Evolutionary conservation across 2,797 vertebrate species (phyloP), one percentile per base, ranked within the genome.

Genomic region (Mus caroli): DNA sequence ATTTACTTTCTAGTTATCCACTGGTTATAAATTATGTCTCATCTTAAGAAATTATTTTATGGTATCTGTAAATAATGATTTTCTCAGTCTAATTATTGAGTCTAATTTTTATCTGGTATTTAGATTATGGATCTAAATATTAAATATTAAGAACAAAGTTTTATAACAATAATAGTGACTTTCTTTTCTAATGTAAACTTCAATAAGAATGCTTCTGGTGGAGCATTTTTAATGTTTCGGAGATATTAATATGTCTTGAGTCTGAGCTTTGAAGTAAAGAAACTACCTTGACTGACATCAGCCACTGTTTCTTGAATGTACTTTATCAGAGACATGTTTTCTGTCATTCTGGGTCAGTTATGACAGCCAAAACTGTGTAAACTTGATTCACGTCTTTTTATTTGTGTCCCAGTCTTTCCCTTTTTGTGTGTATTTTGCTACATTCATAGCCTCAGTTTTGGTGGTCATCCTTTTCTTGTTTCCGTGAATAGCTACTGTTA

Each of bases 61-160:
- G 2, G 0, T 94, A 11, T 54, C 54, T 75, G 17, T 88, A 82
- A 95, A 20, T 91, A 75, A 67, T 37, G 6, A 46, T 78, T 78
- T 93, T 82, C 54, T 31, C 58, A 28, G 37, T 73, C 28, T 84
- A 62, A 31, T 64, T 19, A 54, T 83, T 62, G 13, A 6, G 76
- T 76, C 14, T 94, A 58, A 88, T 52, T 94, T 91, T 88, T 94
- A 73, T 94, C 79, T 95, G 67, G 3, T 77, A 24, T 78, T 82
- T 85, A 69, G 2, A 77, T 28, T 34, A 92, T 60, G 96, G 26
- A 67, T 88, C 37, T 62, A 62, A 88, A 82, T 82, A 14, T 62
- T 71, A 91, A 96, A 69, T 91, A 50, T 50, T 50, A 58, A 64
- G 50, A 22, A 73, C 28, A 73, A 92, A 73, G 1, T 60, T 60